These are phyloP conservation scores for Microcebus griseorufus DNA, from an alignment of 2,113 vertebrate genomes.

Conservation along the genomic window DNA sequence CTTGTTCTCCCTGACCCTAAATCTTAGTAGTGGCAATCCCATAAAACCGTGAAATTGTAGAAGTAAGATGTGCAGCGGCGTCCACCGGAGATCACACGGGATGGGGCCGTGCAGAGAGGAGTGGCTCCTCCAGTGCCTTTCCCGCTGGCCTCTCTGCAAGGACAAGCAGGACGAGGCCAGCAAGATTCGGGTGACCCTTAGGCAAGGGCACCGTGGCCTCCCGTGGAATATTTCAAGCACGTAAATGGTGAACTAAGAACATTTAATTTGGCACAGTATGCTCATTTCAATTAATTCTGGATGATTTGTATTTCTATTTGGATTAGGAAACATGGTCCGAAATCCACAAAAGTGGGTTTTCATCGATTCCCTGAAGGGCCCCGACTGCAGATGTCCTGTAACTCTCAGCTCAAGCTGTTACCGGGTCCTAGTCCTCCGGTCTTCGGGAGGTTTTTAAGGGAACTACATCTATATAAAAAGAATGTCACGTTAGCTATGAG, in stretches of 20 bases:
- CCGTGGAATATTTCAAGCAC: background rate
- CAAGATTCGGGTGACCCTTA: no score
- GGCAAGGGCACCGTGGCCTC: no score
- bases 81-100: fast-evolving
- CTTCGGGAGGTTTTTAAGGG: background rate
- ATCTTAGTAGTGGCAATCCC: fast-evolving
- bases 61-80: fast-evolving
- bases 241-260: no score
- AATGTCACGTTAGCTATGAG: background rate
- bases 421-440: fast-evolving
- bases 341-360: background rate
- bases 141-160: background rate
- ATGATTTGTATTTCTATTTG: background rate
- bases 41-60: fast-evolving
- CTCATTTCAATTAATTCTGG: no score
- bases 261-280: background rate
- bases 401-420: background rate
- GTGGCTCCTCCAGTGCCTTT: fast-evolving
- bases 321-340: background rate
- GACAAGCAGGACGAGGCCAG: no score
- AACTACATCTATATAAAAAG: background rate
- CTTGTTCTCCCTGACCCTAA: fast-evolving
- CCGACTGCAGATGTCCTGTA: background rate
- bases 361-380: background rate
- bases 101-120: fast-evolving